Evolutionary conservation across 1,140 invertebrate genomes (phyloP).

Genomic region (Drosophila pruinosa): DNA sequence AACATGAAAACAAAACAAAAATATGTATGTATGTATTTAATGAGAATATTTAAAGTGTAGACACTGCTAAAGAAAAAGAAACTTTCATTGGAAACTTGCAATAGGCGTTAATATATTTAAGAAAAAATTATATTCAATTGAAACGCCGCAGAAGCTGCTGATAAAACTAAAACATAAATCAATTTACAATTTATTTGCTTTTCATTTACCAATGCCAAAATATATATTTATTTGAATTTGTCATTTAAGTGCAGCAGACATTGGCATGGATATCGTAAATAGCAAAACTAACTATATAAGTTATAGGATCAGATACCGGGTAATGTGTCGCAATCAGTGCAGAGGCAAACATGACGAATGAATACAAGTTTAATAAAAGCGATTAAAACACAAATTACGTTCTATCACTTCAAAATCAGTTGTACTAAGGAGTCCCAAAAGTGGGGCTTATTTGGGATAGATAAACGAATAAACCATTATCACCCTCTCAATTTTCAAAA

Average conservation of each 20-base stretch:
- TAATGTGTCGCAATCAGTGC: conserved; percentile 39
- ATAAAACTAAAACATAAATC: conserved; percentile 30
- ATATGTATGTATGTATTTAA: conserved; percentile 54
- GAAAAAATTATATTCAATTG: conserved; percentile 33
- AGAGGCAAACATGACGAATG: conserved; percentile 73
- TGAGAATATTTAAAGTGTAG: conserved; percentile 62
- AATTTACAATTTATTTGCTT: conserved; percentile 41
- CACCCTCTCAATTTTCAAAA: not conserved
- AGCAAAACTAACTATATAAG: conserved; percentile 26
- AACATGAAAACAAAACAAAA: conserved; percentile 48
- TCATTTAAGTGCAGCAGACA: conserved; percentile 40
- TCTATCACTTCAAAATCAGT: not conserved
- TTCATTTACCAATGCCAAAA: conserved; percentile 58
- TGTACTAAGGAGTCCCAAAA: not conserved
- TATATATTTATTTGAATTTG: conserved; percentile 46
- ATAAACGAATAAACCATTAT: no score
- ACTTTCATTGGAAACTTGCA: conserved; percentile 41
- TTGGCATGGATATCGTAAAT: conserved; percentile 33
- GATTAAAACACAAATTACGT: conserved; percentile 49
- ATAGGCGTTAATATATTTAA: conserved; percentile 46
- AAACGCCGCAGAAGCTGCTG: conserved; percentile 36
- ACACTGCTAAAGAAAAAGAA: conserved; percentile 51
- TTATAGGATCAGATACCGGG: conserved; percentile 38
- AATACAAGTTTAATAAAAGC: conserved; percentile 79
- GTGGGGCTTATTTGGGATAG: not conserved